Evolutionary conservation across 2,888 invertebrate species (phyloP), one percentile per base, ranked within the genome.

Genomic region (Cetonia aurata): DNA sequence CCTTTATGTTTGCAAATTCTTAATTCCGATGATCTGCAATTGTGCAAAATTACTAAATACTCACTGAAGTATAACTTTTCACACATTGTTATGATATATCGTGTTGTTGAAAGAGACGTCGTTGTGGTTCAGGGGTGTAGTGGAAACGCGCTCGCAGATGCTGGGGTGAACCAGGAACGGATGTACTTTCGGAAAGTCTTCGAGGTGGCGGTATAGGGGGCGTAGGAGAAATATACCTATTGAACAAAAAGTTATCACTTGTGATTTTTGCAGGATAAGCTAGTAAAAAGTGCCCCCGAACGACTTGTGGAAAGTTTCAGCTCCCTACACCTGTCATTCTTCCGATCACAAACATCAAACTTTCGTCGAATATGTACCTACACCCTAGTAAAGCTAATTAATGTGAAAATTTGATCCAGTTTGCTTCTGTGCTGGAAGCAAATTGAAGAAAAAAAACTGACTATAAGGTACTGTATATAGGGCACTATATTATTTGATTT

Each of bases 101-200:
- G 74, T 80, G 81, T 76, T 81, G 81, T 60, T 86, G 85, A 79
- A 86, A 87, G 73, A 87, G 83, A 76, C 88, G 86, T 72, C 88
- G 80, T 77, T 88, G 88, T 56, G 88, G 88, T 80, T 88, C 88
- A 17, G 88, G 88, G 50, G 88, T 88, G 76, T 88, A 88, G 76
- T 87, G 87, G 72, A 88, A 88, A 73, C 90, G 88, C 13, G 91
- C 88, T 73, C 90, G 87, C 69, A 90, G 86, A 79, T 91, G 89
- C 76, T 89, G 91, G 13, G 92, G 92, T 65, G 91, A 91, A 53
- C 91, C 91, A 19, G 92, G 91, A 69, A 91, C 91, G 37, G 89
- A 89, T 75, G 82, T 87, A 80, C 91, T 91, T 82, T 91, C 91
- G 1, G 91, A 91, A 19, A 91, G 85, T 71, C 90, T 86, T 70